These are phyloP conservation scores for Damaliscus lunatus DNA, from an alignment of 2,113 vertebrate genomes.

Conservation along the genomic window DNA sequence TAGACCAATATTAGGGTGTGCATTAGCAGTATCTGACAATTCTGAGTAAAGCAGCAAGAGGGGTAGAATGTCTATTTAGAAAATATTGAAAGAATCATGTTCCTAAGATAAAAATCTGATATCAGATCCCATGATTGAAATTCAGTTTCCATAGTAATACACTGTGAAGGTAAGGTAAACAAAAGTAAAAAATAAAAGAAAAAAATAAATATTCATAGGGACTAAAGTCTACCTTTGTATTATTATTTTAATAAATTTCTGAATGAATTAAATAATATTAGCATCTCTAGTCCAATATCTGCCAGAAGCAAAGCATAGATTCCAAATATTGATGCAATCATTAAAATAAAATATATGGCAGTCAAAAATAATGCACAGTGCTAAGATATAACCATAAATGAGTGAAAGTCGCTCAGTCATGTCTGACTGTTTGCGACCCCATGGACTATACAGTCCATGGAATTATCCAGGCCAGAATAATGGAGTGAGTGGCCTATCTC, in stretches of 20 bases:
- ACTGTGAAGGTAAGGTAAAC: not conserved
- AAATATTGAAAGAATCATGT: not conserved
- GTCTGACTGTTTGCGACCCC: fast-evolving
- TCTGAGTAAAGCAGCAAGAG: not conserved
- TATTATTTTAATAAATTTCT: not conserved
- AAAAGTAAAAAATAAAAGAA: not conserved
- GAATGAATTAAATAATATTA: not conserved
- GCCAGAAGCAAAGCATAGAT: not conserved
- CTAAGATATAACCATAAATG: not conserved
- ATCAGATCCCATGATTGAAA: not conserved
- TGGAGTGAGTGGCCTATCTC: not conserved
- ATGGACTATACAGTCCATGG: not conserved
- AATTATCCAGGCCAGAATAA: not conserved
- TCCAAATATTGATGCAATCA: not conserved
- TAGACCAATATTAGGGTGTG: not conserved
- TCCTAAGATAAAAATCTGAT: not conserved
- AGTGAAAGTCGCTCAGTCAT: not conserved
- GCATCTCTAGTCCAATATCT: not conserved
- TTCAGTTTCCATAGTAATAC: not conserved
- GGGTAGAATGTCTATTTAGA: not conserved
- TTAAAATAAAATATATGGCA: not conserved
- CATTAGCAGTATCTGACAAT: not conserved
- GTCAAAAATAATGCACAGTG: not conserved
- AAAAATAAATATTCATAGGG: not conserved
- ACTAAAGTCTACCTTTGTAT: not conserved